phyloP scores from a whole-genome alignment of 2,113 vertebrate species.

The Theristicus caerulescens region DNA sequence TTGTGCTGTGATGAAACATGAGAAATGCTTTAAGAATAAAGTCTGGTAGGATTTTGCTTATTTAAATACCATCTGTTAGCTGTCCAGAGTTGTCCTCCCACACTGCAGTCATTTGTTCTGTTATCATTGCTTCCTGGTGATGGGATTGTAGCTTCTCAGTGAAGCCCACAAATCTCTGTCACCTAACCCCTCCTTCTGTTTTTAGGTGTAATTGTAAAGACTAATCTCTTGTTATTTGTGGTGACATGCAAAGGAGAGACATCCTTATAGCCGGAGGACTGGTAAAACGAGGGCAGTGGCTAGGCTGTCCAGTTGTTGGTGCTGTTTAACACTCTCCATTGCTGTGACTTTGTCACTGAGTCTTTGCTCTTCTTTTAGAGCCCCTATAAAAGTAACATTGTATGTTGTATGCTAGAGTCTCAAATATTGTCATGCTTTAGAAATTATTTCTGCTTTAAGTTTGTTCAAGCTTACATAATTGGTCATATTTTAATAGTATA shows the following conservation, averaged over 20 bases:
- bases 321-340: neutral
- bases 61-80: neutral
- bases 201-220: neutral
- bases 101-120: neutral
- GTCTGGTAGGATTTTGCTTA: neutral
- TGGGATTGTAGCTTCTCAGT: neutral
- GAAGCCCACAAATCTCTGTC: neutral
- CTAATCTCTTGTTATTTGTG: neutral
- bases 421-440: neutral
- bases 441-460: neutral
- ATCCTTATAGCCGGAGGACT: neutral
- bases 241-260: neutral
- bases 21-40: neutral
- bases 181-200: neutral
- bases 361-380: neutral
- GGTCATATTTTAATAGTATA: neutral
- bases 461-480: neutral
- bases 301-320: neutral
- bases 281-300: neutral
- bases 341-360: neutral
- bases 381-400: neutral
- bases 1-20: neutral
- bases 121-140: neutral
- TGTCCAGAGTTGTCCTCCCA: neutral
- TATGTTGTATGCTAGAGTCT: neutral